These are phyloP conservation scores for Lacerta bilineata DNA, from an alignment of 2,797 vertebrate genomes.

Conservation along the genomic window DNA sequence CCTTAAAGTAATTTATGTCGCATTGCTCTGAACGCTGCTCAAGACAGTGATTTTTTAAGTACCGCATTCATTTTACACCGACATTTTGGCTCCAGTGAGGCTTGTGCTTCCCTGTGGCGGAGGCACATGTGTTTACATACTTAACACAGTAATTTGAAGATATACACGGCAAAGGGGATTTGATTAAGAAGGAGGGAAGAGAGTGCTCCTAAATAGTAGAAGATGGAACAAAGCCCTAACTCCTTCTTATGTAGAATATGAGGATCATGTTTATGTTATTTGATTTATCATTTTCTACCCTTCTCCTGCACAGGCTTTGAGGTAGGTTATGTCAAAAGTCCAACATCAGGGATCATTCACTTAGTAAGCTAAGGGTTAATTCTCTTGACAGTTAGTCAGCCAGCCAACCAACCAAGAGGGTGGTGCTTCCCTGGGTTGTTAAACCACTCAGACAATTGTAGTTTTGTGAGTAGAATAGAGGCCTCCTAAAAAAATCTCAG, in stretches of 20 bases:
- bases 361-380: no score
- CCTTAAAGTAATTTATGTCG: conserved; percentile 35
- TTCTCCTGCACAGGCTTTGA: not conserved
- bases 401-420: no score
- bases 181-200: not conserved
- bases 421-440: no score
- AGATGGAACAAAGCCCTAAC: not conserved
- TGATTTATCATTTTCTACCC: not conserved
- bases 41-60: not conserved
- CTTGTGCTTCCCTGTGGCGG: not conserved
- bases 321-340: no score
- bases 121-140: conserved; percentile 1
- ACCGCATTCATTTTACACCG: conserved; percentile 6
- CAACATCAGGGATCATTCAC: no score
- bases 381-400: no score
- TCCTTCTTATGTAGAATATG: not conserved
- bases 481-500: no score
- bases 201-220: not conserved
- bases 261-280: not conserved
- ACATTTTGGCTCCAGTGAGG: conserved; percentile 22
- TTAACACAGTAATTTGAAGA: conserved; percentile 10
- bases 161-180: conserved; percentile 2
- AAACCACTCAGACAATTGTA: no score
- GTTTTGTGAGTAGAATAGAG: no score
- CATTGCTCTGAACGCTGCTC: conserved; percentile 14